Evolutionary conservation across 1,140 invertebrate genomes (phyloP).

Genomic region (Riptortus pedestris): DNA sequence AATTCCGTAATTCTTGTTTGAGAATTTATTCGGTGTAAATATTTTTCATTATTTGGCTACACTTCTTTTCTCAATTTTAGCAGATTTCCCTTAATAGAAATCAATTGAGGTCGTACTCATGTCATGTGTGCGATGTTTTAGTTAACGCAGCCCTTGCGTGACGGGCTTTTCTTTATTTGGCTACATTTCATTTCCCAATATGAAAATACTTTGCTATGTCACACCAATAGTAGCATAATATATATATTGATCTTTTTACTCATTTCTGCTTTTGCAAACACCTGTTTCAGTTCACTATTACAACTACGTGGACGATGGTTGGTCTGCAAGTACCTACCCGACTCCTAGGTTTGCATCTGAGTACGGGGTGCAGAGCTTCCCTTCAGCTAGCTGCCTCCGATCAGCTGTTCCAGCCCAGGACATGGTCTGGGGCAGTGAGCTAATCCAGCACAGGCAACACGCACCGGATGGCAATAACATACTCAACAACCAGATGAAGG

Average conservation of each 20-base stretch:
- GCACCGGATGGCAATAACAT: conserved; percentile 55
- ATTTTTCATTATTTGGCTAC: too few relatives aligned
- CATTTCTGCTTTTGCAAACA: neutral
- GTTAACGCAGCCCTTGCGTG: too few relatives aligned
- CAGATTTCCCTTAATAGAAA: too few relatives aligned
- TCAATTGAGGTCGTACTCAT: too few relatives aligned
- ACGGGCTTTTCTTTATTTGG: too few relatives aligned
- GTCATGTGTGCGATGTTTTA: too few relatives aligned
- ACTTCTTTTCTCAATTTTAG: too few relatives aligned
- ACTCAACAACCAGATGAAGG: conserved; percentile 38
- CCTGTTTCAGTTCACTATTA: conserved; percentile 75
- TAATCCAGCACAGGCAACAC: conserved; percentile 73
- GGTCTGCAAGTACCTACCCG: conserved; percentile 68
- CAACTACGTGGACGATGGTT: conserved; percentile 71
- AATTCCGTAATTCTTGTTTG: too few relatives aligned
- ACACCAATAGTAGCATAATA: too few relatives aligned
- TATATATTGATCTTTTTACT: neutral
- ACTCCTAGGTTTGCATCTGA: conserved; percentile 82
- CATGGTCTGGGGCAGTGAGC: conserved; percentile 46
- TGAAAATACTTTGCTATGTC: too few relatives aligned
- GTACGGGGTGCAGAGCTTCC: conserved; percentile 88
- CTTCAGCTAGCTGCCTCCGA: conserved; percentile 51
- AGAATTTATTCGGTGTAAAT: too few relatives aligned
- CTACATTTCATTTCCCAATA: too few relatives aligned
- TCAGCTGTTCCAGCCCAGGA: conserved; percentile 47